These are phyloP conservation scores for Colletes latitarsis DNA, from an alignment of 1,140 invertebrate species.

Conservation along the genomic window DNA sequence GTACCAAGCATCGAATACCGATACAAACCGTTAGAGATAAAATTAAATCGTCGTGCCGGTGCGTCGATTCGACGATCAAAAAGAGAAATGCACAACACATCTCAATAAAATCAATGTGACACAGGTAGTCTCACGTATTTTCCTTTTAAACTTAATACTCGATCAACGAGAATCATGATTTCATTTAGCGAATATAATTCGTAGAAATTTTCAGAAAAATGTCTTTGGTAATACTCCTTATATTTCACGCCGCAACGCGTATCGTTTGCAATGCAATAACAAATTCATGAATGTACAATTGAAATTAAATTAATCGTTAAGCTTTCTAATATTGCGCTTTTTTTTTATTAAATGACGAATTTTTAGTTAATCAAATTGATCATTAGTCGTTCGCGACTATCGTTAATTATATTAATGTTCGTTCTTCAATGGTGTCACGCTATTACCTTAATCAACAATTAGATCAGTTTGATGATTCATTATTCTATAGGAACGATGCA, in stretches of 20 bases:
- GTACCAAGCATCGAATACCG: not conserved
- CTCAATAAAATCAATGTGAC: not conserved
- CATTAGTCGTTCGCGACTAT: too few species aligned
- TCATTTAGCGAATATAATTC: not conserved
- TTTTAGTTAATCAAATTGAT: too few species aligned
- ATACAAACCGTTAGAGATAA: not conserved
- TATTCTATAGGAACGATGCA: too few species aligned
- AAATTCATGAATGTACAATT: too few species aligned
- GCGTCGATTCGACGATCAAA: not conserved
- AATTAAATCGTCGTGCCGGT: not conserved
- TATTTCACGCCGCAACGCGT: not conserved
- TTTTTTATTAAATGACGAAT: too few species aligned
- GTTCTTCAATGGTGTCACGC: too few species aligned
- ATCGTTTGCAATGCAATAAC: not conserved
- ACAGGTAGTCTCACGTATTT: not conserved
- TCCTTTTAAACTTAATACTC: not conserved
- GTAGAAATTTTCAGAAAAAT: not conserved
- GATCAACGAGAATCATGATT: conserved; percentile 2
- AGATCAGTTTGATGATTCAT: too few species aligned
- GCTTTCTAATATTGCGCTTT: too few species aligned
- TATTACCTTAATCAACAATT: too few species aligned
- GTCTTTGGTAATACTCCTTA: not conserved
- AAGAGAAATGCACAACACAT: too few species aligned
- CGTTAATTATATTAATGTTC: too few species aligned
- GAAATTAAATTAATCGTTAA: too few species aligned